phyloP scores from a whole-genome alignment of 2,113 vertebrate species.

The Gulo gulo region DNA sequence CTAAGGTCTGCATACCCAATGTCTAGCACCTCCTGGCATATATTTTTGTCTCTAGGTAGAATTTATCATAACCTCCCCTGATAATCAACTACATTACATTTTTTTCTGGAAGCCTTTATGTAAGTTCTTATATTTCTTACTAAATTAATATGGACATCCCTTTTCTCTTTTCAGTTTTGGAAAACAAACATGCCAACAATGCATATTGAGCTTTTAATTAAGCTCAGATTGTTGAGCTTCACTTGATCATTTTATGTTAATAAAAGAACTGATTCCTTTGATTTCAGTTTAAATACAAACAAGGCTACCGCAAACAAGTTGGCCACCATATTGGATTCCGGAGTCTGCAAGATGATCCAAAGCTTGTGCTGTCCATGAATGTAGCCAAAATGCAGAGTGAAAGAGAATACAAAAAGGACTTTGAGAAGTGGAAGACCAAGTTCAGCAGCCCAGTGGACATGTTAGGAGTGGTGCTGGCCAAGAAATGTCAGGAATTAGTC shows the following conservation, averaged over 20 bases:
- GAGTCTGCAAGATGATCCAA: constrained; percentile 89
- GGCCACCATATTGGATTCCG: constrained; percentile 92
- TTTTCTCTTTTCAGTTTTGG: neutral
- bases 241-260: neutral
- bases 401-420: constrained; percentile 92
- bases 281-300: constrained; percentile 92
- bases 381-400: constrained; percentile 92
- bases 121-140: neutral
- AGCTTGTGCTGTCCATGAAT: constrained; percentile 89
- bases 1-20: neutral
- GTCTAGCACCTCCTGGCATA: neutral
- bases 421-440: constrained; percentile 92
- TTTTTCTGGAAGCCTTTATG: neutral
- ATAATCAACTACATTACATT: neutral
- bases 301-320: constrained; percentile 91
- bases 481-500: constrained; percentile 91
- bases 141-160: neutral
- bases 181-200: neutral
- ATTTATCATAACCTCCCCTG: neutral
- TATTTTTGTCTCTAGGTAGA: neutral
- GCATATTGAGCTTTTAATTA: neutral
- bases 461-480: constrained; percentile 89
- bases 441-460: constrained; percentile 90
- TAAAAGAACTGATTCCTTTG: constrained; percentile 9
- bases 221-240: neutral